Base-by-base conservation (phyloP, 2,888 invertebrate genomes). In the Drosophila robusta region DNA sequence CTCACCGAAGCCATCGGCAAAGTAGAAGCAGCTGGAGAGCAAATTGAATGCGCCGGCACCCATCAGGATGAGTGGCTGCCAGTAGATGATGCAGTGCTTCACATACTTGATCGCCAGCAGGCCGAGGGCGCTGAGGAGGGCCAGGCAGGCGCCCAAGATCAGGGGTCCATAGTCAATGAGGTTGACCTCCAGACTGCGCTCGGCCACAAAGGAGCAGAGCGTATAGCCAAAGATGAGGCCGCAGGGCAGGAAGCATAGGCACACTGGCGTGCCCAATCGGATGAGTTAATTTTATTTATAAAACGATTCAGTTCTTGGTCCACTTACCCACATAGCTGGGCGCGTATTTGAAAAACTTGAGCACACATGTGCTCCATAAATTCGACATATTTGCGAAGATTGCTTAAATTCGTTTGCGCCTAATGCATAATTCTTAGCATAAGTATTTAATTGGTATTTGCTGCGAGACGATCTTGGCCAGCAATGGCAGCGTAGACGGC, bases 221-320 rank as follows among this genome's bases (percentile, higher is more conserved):
- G 90, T 91, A 32, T 91, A 91, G 56, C 91, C 91, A 68, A 91
- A 90, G 55, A 90, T 79, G 34, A 91, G 72, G 22, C 91, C 91
- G 56, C 86, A 85, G 45, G 91, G 91, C 61, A 91, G 66, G 64
- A 91, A 91, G 46, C 87, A 84, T 8, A 90, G 47, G 47, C 89
- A 90, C 11, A 89, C 90, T 90, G 45, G 56, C 2, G 18, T 18
- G 18, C 18, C 1, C 18, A 7, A 9, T 9, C 0, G 5, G 7
- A 55, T 3, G 3, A 2, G 11, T 32, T 11, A 3, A 8, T 41
- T 3, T 14, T 18, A 11, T 57, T 60, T 29, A 56, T 39, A 14
- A 9, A 39, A 44, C 42, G 14, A 12, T n/a, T 16, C 7, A 14
- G n/a, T 1, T 1, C 4, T 3, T 1, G 1, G n/a, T 1, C 7